Conservation (phyloP, 1,140 invertebrate genomes). For the Cylas formicarius region DNA sequence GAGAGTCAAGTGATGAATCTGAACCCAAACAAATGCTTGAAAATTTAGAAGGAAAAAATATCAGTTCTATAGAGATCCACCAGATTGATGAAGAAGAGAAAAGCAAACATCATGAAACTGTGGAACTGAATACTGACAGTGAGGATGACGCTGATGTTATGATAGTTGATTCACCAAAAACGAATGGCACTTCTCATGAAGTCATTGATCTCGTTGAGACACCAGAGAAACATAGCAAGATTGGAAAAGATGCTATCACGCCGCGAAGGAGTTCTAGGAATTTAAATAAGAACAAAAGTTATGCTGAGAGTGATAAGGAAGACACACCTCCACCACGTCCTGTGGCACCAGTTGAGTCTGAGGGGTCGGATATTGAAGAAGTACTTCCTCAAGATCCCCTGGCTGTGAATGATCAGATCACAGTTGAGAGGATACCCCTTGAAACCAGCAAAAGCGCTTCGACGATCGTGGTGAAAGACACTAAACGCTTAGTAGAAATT, state of each 20-base stretch:
- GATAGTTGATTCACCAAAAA: conserved; percentile 38
- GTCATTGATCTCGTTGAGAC: conserved; percentile 31
- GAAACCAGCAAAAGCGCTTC: conserved; percentile 22
- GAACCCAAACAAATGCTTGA: too few relatives aligned
- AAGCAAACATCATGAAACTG: conserved; percentile 21
- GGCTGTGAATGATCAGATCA: conserved; percentile 39
- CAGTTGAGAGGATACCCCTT: conserved; percentile 23
- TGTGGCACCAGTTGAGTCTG: conserved; percentile 27
- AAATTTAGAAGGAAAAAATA: too few relatives aligned
- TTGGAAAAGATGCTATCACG: conserved; percentile 10
- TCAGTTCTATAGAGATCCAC: conserved; percentile 22
- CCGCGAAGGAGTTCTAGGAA: conserved; percentile 53
- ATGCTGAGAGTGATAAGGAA: conserved; percentile 50
- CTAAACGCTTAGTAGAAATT: conserved; percentile 64
- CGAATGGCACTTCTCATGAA: conserved; percentile 35
- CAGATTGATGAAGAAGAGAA: conserved; percentile 38
- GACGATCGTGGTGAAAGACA: conserved; percentile 65
- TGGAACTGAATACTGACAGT: conserved; percentile 42
- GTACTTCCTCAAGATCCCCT: conserved; percentile 61
- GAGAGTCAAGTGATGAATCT: too few relatives aligned
- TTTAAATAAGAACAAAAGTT: conserved; percentile 51
- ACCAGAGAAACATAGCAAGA: conserved; percentile 26
- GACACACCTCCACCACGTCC: conserved; percentile 31
- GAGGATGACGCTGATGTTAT: conserved; percentile 51
- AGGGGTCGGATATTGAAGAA: conserved; percentile 61